Evolutionary conservation across 2,113 vertebrate species (phyloP).

Genomic region (Tragelaphus buxtoni): DNA sequence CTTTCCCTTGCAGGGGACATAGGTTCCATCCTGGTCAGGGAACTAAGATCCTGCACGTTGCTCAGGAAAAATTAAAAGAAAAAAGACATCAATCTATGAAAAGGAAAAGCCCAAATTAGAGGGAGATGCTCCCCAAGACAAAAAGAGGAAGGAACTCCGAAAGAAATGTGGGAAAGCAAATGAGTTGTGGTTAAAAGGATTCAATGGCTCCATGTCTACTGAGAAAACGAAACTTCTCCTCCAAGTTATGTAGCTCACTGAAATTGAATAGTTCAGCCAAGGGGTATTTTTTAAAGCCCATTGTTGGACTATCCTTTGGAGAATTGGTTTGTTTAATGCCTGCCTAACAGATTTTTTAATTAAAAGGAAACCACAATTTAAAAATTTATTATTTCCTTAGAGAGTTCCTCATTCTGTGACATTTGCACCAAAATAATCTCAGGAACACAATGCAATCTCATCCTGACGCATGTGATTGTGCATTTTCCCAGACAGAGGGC

Average conservation of each 20-base stretch:
- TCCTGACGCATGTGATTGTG: not conserved
- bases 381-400: conserved; percentile 48
- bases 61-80: not conserved
- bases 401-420: conserved; percentile 32
- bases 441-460: conserved; percentile 11
- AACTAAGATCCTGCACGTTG: not conserved
- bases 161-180: conserved; percentile 41
- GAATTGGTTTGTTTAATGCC: not conserved
- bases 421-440: not conserved
- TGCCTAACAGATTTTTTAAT: not conserved
- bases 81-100: not conserved
- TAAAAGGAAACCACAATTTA: conserved; percentile 34
- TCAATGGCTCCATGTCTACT: not conserved
- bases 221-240: not conserved
- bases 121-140: not conserved
- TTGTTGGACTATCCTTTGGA: not conserved
- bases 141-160: conserved; percentile 47
- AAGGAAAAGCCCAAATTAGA: conserved; percentile 47
- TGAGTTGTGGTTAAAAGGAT: not conserved
- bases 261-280: not conserved
- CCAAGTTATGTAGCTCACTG: not conserved
- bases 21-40: not conserved
- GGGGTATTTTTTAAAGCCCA: not conserved
- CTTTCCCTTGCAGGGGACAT: not conserved
- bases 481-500: not conserved